Evolutionary conservation across 2,888 invertebrate genomes (phyloP).

Genomic region (Drosophila falleni): DNA sequence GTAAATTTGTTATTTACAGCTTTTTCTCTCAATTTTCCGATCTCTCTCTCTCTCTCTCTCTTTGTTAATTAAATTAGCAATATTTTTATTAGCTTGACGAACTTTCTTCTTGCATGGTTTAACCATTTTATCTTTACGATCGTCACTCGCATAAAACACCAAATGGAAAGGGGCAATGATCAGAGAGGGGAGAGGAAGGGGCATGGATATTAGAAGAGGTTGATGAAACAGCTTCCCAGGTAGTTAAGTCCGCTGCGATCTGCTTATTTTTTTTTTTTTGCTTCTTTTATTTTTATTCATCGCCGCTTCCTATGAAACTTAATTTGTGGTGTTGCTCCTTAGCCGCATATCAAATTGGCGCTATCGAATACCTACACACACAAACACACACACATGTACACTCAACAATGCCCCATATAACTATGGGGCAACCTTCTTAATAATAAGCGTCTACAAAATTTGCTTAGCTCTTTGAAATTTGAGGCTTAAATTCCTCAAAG

Average conservation of each 20-base stretch:
- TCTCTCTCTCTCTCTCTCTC: slow-evolving; percentile 5
- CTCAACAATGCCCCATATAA: slow-evolving; percentile 61
- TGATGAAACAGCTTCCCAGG: slow-evolving; percentile 49
- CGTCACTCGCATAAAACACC: slow-evolving; percentile 58
- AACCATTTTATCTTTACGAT: slow-evolving; percentile 62
- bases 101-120: slow-evolving; percentile 48
- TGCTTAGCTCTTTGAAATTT: slow-evolving; percentile 71
- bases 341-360: slow-evolving; percentile 75
- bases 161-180: slow-evolving; percentile 29
- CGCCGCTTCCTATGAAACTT: slow-evolving; percentile 74
- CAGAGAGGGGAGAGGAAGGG: neutral
- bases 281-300: slow-evolving; percentile 20
- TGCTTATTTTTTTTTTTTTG: slow-evolving; percentile 6
- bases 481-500: slow-evolving; percentile 70
- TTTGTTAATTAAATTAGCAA: slow-evolving; percentile 35
- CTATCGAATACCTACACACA: slow-evolving; percentile 68
- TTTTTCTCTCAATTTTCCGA: neutral
- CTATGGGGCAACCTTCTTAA: slow-evolving; percentile 63
- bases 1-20: slow-evolving; percentile 15
- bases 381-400: slow-evolving; percentile 19
- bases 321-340: slow-evolving; percentile 69
- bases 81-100: slow-evolving; percentile 41
- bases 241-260: slow-evolving; percentile 43
- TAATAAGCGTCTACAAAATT: slow-evolving; percentile 65
- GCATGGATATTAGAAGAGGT: neutral